Evolutionary conservation across 2,797 vertebrate species (phyloP).

Genomic region (Choloepus didactylus): DNA sequence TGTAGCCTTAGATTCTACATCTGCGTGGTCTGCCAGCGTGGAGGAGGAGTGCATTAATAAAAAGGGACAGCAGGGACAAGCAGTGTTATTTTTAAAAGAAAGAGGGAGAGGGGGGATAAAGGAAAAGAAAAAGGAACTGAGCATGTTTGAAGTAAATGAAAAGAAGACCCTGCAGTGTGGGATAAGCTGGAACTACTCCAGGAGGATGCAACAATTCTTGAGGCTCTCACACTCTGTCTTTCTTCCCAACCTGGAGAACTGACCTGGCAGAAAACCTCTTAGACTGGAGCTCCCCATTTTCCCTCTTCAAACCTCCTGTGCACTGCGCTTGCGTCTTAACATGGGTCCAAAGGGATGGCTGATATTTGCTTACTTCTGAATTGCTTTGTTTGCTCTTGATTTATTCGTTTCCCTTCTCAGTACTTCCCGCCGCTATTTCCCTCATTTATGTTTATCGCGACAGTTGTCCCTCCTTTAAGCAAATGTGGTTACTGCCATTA

Average conservation of each 20-base stretch:
- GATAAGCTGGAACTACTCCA: fast-evolving
- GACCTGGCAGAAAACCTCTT: neutral
- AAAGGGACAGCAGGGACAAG: no score
- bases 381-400: constrained; percentile 8
- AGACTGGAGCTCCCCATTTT: fast-evolving
- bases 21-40: neutral
- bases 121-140: neutral
- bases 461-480: neutral
- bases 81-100: neutral
- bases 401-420: neutral
- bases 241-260: neutral
- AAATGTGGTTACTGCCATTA: neutral
- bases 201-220: neutral
- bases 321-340: neutral
- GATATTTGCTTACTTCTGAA: neutral
- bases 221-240: neutral
- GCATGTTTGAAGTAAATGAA: neutral
- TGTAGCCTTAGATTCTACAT: neutral
- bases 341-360: neutral
- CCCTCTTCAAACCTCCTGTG: neutral
- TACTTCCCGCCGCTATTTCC: neutral
- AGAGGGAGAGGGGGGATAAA: neutral
- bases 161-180: neutral
- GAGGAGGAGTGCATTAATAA: fast-evolving
- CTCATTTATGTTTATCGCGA: neutral